Base-by-base conservation (phyloP, 1,140 invertebrate genomes). In the Bombyx mandarina region DNA sequence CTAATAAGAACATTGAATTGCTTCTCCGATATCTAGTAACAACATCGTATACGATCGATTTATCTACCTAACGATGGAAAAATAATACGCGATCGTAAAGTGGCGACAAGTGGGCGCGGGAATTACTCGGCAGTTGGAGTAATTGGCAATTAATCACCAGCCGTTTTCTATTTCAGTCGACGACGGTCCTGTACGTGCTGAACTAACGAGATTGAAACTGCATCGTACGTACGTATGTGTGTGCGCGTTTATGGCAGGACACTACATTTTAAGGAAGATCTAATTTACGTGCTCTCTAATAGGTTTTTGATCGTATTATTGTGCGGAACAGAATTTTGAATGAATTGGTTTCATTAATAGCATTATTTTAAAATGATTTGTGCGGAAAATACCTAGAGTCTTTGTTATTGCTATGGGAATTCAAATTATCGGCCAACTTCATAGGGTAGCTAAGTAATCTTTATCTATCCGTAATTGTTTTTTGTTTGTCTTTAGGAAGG, bases 141-240 rank as follows among this genome's bases (percentile, higher is more conserved):
- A 83, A 83, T 83, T 83, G 80, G 65, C 80, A 83, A 83, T 83
- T 83, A 83, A 83, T 83, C 78, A 81, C 70, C 69, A 62, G 69
- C 63, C 73, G 78, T 80, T 83, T 81, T 81, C 77, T 83, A 83
- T 81, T 82, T 82, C 72, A 80, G 69, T 65, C 69, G 69, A 60
- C 67, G 66, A 71, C 66, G 62, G 54, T 61, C 52, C 57, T 54
- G 55, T 59, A 63, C 54, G 60, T 58, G 61, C 58, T 54, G 55
- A 60, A 61, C 66, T 79, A 82, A 82, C 75, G 70, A 79, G 72
- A 75, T 82, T 69, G 65, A 73, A 70, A 75, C 70, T 76, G 73
- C 75, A 73, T 60, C 73, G 65, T 69, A 47, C n/a, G n/a, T 47
- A 47, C n/a, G n/a, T 47, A 2, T 47, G n/a, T 47, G n/a, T 47